Conservation (phyloP, 2,113 vertebrate species). For the Rhabdomys dilectus region DNA sequence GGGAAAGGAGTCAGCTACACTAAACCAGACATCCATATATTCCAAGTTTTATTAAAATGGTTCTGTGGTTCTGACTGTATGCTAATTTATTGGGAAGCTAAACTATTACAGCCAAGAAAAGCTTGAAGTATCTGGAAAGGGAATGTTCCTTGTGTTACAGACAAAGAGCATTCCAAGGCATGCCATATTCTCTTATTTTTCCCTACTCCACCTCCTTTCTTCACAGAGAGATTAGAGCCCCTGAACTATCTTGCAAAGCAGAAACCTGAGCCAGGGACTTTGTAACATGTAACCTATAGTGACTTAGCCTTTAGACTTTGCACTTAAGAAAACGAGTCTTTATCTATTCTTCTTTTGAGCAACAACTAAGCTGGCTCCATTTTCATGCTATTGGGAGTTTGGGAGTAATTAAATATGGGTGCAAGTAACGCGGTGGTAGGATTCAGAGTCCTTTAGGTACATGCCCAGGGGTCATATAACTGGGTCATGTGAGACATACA, state of each 20-base stretch:
- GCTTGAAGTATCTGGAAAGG: not conserved
- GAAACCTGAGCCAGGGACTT: too few species aligned
- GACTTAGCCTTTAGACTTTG: not conserved
- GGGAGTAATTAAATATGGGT: not conserved
- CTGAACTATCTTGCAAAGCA: not conserved
- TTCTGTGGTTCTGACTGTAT: constrained; percentile 33
- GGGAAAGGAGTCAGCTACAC: not conserved
- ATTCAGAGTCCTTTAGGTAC: not conserved
- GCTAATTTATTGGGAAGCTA: not conserved
- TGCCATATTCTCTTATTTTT: not conserved
- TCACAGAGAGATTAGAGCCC: not conserved
- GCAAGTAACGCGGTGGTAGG: not conserved
- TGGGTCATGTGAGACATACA: not conserved
- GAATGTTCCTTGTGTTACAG: not conserved
- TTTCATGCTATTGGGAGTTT: not conserved
- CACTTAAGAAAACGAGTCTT: not conserved
- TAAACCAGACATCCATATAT: not conserved
- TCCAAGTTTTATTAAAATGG: constrained; percentile 26
- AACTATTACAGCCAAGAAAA: not conserved
- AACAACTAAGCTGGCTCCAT: not conserved
- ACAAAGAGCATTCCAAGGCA: not conserved
- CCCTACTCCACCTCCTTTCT: too few species aligned
- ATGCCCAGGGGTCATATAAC: not conserved
- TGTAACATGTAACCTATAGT: accelerated
- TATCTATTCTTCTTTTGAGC: not conserved